Base-by-base conservation (phyloP, 2,113 vertebrate species). In the Channa argus region DNA sequence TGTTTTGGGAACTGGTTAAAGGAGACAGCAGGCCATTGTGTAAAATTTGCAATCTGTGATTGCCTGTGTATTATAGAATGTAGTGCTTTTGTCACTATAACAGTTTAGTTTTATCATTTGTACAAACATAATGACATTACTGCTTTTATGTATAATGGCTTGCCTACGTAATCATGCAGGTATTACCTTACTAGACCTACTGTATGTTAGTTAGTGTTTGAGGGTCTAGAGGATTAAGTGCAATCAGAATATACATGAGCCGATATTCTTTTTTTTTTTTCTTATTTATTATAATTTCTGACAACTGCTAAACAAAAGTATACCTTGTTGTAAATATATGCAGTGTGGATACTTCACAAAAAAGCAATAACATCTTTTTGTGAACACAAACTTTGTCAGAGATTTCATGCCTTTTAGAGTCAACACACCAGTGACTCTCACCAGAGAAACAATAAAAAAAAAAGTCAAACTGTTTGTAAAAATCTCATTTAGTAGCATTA, bases 31-130 rank as follows among this genome's bases (percentile, higher is more conserved):
- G 56, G 86, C 86, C 82, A 53, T 93, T 91, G 73, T 63, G 76
- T 91, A 88, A 86, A 86, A 92, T 93, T 94, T 98, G 98, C 97
- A 98, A 95, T 99, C 98, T 95, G 96, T 98, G 97, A 99, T 97
- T 97, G 97, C 97, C 95, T 93, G 87, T 94, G 95, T 96, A 93
- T 91, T 94, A 92, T 93, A 91, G 91, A 94, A 90, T 81, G 76
- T 92, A 93, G 95, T 94, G 94, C 91, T 84, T 94, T 91, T 93
- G 93, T 94, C 96, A 95, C 96, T 94, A 84, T 93, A 91, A 86
- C 91, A 89, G 88, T 92, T 95, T 90, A 89, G 91, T 88, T 86
- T 88, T 84, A 88, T 84, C 89, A 90, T 94, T 92, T 94, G 93
- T 94, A 90, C 89, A 91, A 91, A 85, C 74, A 88, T 91, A 59